A percentile compares a stretch with the other conserved stretches of the same genome.
Conservation (phyloP, 2,888 invertebrate species). For the Yponomeuta plumbellus region DNA sequence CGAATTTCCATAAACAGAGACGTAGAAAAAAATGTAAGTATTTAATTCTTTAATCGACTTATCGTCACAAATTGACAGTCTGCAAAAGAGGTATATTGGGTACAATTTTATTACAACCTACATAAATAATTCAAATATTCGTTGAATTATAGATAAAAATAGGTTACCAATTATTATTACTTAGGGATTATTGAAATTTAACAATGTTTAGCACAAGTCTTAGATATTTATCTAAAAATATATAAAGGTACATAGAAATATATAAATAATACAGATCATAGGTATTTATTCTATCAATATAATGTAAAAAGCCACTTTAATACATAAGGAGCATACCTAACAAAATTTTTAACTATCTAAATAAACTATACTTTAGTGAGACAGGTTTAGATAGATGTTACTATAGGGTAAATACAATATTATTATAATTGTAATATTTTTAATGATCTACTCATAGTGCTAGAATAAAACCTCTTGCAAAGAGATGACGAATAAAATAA, state of each 20-base stretch:
- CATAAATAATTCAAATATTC: neutral
- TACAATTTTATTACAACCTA: conserved; percentile 2
- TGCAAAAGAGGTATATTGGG: conserved; percentile 5
- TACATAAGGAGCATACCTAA: conserved; percentile 5
- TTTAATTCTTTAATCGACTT: neutral
- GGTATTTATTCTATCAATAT: neutral
- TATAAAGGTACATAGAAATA: neutral
- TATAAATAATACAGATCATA: neutral
- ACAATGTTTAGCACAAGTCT: neutral
- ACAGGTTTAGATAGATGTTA: conserved; percentile 10
- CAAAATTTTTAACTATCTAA: neutral
- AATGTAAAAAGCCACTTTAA: conserved; percentile 9
- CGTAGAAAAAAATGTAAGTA: neutral
- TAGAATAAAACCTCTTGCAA: conserved; percentile 9
- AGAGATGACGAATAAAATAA: conserved; percentile 8
- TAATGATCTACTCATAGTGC: conserved; percentile 7
- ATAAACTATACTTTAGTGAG: conserved; percentile 7
- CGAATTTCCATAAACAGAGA: neutral
- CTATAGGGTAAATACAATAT: neutral
- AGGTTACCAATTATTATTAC: neutral
- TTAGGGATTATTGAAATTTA: neutral
- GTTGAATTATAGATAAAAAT: neutral
- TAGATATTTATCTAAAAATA: neutral
- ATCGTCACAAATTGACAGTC: neutral
- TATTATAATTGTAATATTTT: conserved; percentile 13